These are phyloP conservation scores for Eristalis arbustorum DNA, from an alignment of 2,888 invertebrate species.

Conservation along the genomic window DNA sequence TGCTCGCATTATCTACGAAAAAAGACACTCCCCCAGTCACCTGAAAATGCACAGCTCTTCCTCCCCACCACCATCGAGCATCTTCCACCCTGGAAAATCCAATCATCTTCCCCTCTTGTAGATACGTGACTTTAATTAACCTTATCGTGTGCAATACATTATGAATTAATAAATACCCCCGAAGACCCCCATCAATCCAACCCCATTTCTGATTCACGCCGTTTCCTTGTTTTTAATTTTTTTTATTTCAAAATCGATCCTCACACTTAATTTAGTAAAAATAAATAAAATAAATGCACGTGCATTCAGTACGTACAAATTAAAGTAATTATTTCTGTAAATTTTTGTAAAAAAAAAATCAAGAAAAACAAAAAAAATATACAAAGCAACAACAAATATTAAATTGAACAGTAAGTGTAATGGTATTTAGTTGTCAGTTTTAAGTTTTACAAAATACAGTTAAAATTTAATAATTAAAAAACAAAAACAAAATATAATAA, in stretches of 20 bases:
- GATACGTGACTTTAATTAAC: constrained; percentile 63
- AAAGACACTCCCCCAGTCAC: no score
- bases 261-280: constrained; percentile 11
- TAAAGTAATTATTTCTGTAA: constrained; percentile 54
- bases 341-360: constrained; percentile 61
- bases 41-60: background rate
- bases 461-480: constrained; percentile 6
- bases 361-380: constrained; percentile 27
- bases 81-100: background rate
- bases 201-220: background rate
- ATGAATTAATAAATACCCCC: constrained; percentile 58
- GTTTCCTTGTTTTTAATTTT: background rate
- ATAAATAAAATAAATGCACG: constrained; percentile 42
- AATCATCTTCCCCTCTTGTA: constrained; percentile 27
- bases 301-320: constrained; percentile 44
- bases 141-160: constrained; percentile 64
- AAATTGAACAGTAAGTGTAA: constrained; percentile 52
- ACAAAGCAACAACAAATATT: constrained; percentile 28
- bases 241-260: background rate
- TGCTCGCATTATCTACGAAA: no score
- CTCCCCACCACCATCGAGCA: background rate
- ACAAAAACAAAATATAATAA: constrained; percentile 39
- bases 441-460: constrained; percentile 56
- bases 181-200: constrained; percentile 4
- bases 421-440: constrained; percentile 66